Base-by-base conservation (phyloP, 53 echinoderm and acorn worm species). In the Arbacia lixula region DNA sequence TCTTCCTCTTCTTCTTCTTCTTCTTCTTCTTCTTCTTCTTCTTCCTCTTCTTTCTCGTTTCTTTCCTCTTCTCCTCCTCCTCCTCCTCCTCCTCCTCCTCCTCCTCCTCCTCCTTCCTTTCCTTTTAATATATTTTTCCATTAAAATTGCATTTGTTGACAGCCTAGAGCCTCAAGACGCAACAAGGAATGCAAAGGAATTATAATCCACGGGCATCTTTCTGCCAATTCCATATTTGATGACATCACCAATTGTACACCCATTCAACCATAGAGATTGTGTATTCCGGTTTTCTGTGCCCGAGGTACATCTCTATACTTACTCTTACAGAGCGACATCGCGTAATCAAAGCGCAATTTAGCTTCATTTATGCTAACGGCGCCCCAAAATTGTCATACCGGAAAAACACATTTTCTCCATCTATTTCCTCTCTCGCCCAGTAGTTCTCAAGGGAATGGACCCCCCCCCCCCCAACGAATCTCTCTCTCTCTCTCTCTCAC, bases 371-470 rank as follows among this genome's bases (percentile, higher is more conserved):
- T 26, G 60, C 35, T 20, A 56, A 57, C 77, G 77, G 77, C 77
- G 77, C 77, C 77, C 77, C 30, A 34, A 77, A 76, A 77, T 77
- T 77, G 77, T 33, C 77, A 16, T 77, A 77, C 60, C 77, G 77
- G 77, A 77, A 77, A 77, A 35, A 20, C 25, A 26, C 26, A 52
- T 58, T 11, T 19, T 34, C 58, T 37, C 58, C 58, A 57, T 58
- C 77, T 25, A 57, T 36, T 77, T 56, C 58, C 77, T 41, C 40
- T 16, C 26, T 40, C 36, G 40, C 43, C 41, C 43, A 69, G 35
- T n/a, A n/a, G n/a, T n/a, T n/a, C n/a, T n/a, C n/a, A n/a, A n/a
- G n/a, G n/a, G n/a, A n/a, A n/a, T n/a, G n/a, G n/a, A n/a, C n/a
- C n/a, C n/a, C n/a, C n/a, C n/a, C n/a, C n/a, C n/a, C n/a, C n/a